Conservation (phyloP, 2,113 vertebrate genomes). For the Limnothrissa miodon region DNA sequence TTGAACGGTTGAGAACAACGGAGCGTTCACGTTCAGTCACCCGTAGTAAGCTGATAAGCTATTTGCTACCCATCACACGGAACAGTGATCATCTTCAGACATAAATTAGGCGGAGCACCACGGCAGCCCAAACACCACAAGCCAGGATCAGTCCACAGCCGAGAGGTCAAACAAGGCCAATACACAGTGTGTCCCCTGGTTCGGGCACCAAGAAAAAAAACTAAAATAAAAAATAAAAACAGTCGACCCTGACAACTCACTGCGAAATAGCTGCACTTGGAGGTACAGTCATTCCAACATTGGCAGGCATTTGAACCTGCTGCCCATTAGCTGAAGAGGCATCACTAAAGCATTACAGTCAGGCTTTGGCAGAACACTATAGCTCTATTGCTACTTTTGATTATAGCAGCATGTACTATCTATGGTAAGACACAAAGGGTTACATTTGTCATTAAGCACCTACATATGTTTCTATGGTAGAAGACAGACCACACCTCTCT, state of each 20-base stretch:
- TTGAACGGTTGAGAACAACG: neutral
- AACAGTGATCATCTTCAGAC: neutral
- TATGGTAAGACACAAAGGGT: neutral
- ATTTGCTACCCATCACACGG: neutral
- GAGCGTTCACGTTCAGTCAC: neutral
- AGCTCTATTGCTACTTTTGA: neutral
- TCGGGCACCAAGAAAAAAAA: neutral
- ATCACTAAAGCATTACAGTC: neutral
- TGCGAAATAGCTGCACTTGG: neutral
- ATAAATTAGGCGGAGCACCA: neutral
- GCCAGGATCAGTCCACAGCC: neutral
- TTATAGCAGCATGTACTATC: neutral
- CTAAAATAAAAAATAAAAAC: too few species aligned
- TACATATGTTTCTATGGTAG: neutral
- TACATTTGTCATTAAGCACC: slow-evolving; percentile 1
- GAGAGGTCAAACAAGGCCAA: neutral
- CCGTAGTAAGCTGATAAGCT: neutral
- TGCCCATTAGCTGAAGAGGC: neutral
- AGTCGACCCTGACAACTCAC: neutral
- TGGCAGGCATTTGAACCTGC: neutral
- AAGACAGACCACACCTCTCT: too few species aligned
- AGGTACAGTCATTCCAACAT: neutral
- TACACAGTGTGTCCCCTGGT: neutral
- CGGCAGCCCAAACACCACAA: neutral
- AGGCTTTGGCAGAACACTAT: neutral